These are phyloP conservation scores for Catocala sponsa DNA, from an alignment of 2,888 invertebrate genomes.

Conservation along the genomic window DNA sequence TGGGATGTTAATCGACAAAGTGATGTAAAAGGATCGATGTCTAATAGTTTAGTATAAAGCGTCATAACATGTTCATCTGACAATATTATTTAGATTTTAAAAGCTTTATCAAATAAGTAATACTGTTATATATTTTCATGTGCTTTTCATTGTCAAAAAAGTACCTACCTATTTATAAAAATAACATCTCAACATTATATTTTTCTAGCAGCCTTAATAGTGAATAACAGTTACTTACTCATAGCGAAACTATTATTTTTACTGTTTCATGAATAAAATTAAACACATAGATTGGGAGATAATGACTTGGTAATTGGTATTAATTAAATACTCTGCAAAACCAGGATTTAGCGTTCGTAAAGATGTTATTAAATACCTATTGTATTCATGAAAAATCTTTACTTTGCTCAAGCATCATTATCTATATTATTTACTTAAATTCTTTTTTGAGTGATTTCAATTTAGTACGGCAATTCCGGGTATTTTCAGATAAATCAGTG, in stretches of 20 bases:
- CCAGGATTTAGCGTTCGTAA: constrained; percentile 1
- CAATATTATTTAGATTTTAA: too few relatives aligned
- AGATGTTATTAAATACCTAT: constrained; percentile 5
- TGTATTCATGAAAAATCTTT: neutral
- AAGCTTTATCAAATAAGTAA: too few relatives aligned
- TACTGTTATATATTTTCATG: too few relatives aligned
- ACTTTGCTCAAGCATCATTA: neutral
- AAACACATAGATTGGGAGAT: constrained; percentile 1
- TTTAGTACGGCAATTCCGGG: constrained; percentile 52
- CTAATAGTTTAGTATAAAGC: neutral
- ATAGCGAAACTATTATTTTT: too few relatives aligned
- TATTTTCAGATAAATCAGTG: constrained; percentile 73
- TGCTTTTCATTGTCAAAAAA: too few relatives aligned
- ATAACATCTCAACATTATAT: too few relatives aligned
- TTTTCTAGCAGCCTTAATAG: too few relatives aligned
- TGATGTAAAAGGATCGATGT: constrained; percentile 2
- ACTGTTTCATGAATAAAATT: constrained; percentile 5
- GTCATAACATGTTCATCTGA: neutral
- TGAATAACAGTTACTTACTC: too few relatives aligned
- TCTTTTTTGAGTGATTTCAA: constrained; percentile 41
- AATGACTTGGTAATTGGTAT: constrained; percentile 1
- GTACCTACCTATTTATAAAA: too few relatives aligned
- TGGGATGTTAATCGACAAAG: constrained; percentile 6
- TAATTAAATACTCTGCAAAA: constrained; percentile 6
- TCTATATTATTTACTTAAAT: constrained; percentile 4